These are phyloP conservation scores for Chloroceryle aenea DNA, from an alignment of 2,113 vertebrate genomes.

Conservation along the genomic window DNA sequence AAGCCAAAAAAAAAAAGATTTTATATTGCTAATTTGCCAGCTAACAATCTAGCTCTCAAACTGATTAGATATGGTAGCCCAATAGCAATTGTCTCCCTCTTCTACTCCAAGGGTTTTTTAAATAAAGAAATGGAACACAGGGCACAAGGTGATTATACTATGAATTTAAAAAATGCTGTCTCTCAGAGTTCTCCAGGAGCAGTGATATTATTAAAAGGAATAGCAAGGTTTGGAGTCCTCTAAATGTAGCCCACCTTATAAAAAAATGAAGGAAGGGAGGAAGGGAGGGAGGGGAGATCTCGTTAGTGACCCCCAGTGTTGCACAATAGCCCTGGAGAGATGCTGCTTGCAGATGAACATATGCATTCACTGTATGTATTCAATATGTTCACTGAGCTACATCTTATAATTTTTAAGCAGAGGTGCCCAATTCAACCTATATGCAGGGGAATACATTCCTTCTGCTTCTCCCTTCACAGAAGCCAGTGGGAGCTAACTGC, in stretches of 20 bases:
- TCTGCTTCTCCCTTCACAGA: background rate
- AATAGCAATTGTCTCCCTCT: background rate
- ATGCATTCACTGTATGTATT: too few species aligned
- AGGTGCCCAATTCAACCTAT: background rate
- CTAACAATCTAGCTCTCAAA: background rate
- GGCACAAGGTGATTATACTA: background rate
- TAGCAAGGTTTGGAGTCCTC: background rate
- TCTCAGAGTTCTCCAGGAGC: background rate
- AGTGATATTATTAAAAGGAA: background rate
- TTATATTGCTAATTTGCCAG: background rate
- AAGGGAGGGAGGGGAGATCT: background rate
- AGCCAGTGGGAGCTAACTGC: background rate
- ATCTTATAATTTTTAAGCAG: background rate
- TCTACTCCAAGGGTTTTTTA: background rate
- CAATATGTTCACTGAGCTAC: background rate
- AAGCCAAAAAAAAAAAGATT: background rate
- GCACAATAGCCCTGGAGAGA: constrained; percentile 17
- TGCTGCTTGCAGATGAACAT: constrained; percentile 4
- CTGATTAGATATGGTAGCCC: background rate
- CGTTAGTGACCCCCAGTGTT: background rate
- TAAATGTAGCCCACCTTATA: background rate
- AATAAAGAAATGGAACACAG: background rate
- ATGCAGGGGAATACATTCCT: background rate
- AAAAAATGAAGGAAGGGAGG: background rate
- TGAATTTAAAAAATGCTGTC: background rate